Conservation (phyloP, 2,888 invertebrate species). For the Apocheima hispidaria region DNA sequence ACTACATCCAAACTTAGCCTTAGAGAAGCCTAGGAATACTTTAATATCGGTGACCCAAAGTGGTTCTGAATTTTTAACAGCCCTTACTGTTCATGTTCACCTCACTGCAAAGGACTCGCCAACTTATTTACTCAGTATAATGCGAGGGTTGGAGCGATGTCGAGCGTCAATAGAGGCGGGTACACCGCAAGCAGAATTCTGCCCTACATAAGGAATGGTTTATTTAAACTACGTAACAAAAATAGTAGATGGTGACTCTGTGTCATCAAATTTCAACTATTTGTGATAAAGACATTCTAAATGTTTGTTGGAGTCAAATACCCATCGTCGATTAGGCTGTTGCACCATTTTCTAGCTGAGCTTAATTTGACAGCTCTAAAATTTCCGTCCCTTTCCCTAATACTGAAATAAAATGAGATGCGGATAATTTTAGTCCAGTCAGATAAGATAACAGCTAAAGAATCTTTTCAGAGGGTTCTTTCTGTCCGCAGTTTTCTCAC, state of each 20-base stretch:
- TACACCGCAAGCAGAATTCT: conserved; percentile 42
- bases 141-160: conserved; percentile 34
- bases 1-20: too few species aligned
- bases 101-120: neutral
- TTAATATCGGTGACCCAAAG: neutral
- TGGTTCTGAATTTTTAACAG: neutral
- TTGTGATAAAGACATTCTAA: neutral
- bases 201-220: conserved; percentile 14
- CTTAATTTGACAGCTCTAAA: too few species aligned
- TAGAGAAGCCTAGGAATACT: too few species aligned
- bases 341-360: too few species aligned
- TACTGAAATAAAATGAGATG: too few species aligned
- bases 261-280: neutral
- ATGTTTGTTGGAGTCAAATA: too few species aligned
- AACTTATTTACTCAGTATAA: conserved; percentile 25
- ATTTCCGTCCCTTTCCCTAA: too few species aligned
- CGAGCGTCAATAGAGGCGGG: conserved; percentile 45
- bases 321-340: too few species aligned
- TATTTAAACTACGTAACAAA: conserved; percentile 17
- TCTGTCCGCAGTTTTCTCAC: too few species aligned
- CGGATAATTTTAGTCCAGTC: too few species aligned
- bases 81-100: neutral
- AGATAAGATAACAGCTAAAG: too few species aligned
- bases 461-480: too few species aligned
- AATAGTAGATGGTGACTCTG: neutral